Base-by-base conservation (phyloP, 1,140 invertebrate genomes). In the Prorops nasuta region DNA sequence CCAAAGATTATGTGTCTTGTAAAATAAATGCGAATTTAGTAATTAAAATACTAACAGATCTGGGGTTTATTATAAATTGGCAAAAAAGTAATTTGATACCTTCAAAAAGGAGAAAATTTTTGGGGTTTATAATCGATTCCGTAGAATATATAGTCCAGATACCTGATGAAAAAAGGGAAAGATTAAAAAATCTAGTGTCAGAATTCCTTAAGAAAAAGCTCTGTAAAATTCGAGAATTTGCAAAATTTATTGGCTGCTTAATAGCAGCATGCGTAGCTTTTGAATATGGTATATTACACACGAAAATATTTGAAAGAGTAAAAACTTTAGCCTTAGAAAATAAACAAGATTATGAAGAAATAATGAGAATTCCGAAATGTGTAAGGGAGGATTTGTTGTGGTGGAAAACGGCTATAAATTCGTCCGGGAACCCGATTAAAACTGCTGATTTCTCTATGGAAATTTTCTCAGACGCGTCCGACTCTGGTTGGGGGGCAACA, bases 61-160 rank as follows among this genome's bases (percentile, higher is more conserved):
- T 54, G 34, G 51, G 51, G 1, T 54, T 54, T 44, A 19, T 54
- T 1, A n/a, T 49, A 7, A 48, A 49, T 43, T 2, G 19, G 3
- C 18, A 38, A 12, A 44, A 49, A 38, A 38, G 21, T 17, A 22
- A 19, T 22, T 22, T 44, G 2, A 16, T 12, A 9, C 51, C 51
- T n/a, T 28, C n/a, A 14, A 31, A 6, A 16, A 32, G 3, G 4
- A 44, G 45, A 16, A 44, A 45, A 21, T 54, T 36, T 44, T 24
- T 54, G 21, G 51, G 51, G 3, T 39, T 54, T 12, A 45, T 54
- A 34, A 35, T 51, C 1, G 15, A 51, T 17, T 31, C 42, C 14
- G 9, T 9, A 4, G 28, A 39, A 8, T 39, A 12, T 28, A 32
- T 10, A 16, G 2, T 51, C 4, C 16, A 39, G 15, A 9, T 44